A percentile compares a stretch with the other conserved stretches of the same genome.
phyloP scores from a whole-genome alignment of 1,140 invertebrate genomes.

The Drosophila miranda region DNA sequence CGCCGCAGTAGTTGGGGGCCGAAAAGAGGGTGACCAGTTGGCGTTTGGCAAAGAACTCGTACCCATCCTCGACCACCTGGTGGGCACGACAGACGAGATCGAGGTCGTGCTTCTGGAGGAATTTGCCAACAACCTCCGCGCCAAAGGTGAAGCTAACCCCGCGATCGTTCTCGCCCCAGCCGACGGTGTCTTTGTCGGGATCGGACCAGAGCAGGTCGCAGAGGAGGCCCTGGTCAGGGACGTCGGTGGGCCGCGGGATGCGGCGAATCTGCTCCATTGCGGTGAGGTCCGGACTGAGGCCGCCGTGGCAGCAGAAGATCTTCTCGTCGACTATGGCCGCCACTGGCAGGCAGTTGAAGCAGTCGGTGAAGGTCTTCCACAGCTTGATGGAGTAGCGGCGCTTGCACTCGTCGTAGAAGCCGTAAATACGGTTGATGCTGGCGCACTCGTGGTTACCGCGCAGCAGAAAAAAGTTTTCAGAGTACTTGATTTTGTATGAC shows the following conservation, averaged over 20 bases:
- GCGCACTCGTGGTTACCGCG: constrained; percentile 94
- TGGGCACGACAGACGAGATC: constrained; percentile 98
- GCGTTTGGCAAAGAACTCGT: constrained; percentile 98
- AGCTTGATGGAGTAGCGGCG: constrained; percentile 97
- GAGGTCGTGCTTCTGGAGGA: constrained; percentile 96
- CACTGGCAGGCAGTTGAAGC: constrained; percentile 98
- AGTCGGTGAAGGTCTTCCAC: constrained; percentile 99
- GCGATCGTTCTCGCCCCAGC: constrained; percentile 97
- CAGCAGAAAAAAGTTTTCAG: constrained; percentile 93
- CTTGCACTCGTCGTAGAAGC: constrained; percentile 98
- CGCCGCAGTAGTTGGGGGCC: constrained; percentile 98
- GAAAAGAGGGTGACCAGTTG: constrained; percentile 98
- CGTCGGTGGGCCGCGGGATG: constrained; percentile 95
- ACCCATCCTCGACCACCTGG: constrained; percentile 98
- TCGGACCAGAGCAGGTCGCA: constrained; percentile 99
- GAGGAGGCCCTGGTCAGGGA: constrained; percentile 94
- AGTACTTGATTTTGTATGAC: constrained; percentile 97
- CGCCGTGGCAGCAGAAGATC: constrained; percentile 98
- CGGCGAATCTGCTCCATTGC: constrained; percentile 95
- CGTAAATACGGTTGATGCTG: constrained; percentile 96
- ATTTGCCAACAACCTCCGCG: constrained; percentile 96
- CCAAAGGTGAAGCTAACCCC: constrained; percentile 98
- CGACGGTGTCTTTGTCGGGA: constrained; percentile 94
- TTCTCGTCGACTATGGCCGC: constrained; percentile 98
- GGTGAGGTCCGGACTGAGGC: constrained; percentile 92